Evolutionary conservation across 2,113 vertebrate genomes (phyloP).

Genomic region (Brachionichthys hirsutus): DNA sequence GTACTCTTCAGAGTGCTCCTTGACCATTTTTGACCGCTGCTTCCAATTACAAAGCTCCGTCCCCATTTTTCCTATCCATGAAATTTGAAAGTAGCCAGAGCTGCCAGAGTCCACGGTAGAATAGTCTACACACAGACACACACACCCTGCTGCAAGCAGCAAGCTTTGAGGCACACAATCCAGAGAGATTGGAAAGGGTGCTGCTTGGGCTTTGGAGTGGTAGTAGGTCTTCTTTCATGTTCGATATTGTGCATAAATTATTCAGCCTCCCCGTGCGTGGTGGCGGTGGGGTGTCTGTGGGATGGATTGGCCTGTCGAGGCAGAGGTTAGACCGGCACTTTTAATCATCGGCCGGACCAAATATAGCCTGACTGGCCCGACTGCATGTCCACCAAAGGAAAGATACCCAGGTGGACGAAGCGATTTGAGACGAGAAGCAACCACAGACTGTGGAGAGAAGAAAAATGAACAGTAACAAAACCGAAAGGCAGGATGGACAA

Average conservation of each 20-base stretch:
- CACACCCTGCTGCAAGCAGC: slow-evolving; percentile 36
- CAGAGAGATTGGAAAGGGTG: slow-evolving; percentile 52
- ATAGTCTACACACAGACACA: slow-evolving; percentile 20
- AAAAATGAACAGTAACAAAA: slow-evolving; percentile 42
- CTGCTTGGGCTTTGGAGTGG: slow-evolving; percentile 59
- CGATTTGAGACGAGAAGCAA: not conserved
- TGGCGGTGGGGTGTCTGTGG: slow-evolving; percentile 72
- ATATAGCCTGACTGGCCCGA: slow-evolving; percentile 72
- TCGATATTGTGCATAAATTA: slow-evolving; percentile 84
- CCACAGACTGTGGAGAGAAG: slow-evolving; percentile 30
- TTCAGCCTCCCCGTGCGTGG: slow-evolving; percentile 74
- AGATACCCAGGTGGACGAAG: slow-evolving; percentile 35
- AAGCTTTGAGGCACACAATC: slow-evolving; percentile 39
- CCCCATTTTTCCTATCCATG: slow-evolving; percentile 44
- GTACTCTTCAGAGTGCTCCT: slow-evolving; percentile 65
- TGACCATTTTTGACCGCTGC: slow-evolving; percentile 65
- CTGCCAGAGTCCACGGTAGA: slow-evolving; percentile 32
- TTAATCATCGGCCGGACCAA: slow-evolving; percentile 80
- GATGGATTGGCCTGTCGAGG: slow-evolving; percentile 81
- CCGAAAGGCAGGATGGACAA: slow-evolving; percentile 13
- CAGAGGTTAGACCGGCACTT: slow-evolving; percentile 77
- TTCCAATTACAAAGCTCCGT: slow-evolving; percentile 66
- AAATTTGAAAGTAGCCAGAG: slow-evolving; percentile 56
- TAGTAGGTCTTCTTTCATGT: slow-evolving; percentile 81
- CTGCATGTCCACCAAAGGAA: slow-evolving; percentile 41